Evolutionary conservation across 2,113 vertebrate genomes (phyloP), one percentile per base, ranked within the genome.

Genomic region (Heteronetta atricapilla): DNA sequence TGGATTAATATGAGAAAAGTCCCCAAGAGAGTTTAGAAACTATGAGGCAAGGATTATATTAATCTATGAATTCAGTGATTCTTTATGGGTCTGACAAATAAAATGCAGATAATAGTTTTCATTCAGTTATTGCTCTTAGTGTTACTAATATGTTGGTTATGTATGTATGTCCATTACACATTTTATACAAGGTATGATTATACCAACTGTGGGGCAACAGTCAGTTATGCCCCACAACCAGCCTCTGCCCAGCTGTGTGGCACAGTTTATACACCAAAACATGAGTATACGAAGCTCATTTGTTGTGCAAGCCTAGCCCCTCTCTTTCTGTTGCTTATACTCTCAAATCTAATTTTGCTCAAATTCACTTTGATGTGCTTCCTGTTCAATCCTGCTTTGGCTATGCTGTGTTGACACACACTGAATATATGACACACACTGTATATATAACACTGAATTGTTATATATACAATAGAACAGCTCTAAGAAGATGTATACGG

Each of bases 1-100:
- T 68, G 44, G 53, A 75, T 93, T 86, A 94, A 90, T 42, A 50
- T 12, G 88, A 75, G 48, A 88, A 88, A 86, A 95, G 92, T 81
- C 67, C 68, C 63, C 21, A 5, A 64, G 21, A 36, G 56, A 75
- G 21, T 90, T 95, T 69, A 84, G 44, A 78, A 88, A 94, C 17
- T 48, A 75, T n/a, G 66, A 86, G 78, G 34, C 28, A 84, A 86
- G 53, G 42, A 90, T 96, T 94, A 73, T 78, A 79, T 17, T 86
- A 62, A 82, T 84, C 77, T 53, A 13, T 50, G n/a, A 93, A 88
- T 76, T 86, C 80, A 62, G 38, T 67, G 48, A 3, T 20, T 66
- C 13, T 75, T 93, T 83, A 38, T 38, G 56, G 53, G 20, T 36
- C 69, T 86, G 66, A 62, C 34, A 86, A 77, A 94, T 82, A 68